Evolutionary conservation across 2,888 invertebrate species (phyloP), one percentile per base, ranked within the genome.

Genomic region (Lamproptera curius): DNA sequence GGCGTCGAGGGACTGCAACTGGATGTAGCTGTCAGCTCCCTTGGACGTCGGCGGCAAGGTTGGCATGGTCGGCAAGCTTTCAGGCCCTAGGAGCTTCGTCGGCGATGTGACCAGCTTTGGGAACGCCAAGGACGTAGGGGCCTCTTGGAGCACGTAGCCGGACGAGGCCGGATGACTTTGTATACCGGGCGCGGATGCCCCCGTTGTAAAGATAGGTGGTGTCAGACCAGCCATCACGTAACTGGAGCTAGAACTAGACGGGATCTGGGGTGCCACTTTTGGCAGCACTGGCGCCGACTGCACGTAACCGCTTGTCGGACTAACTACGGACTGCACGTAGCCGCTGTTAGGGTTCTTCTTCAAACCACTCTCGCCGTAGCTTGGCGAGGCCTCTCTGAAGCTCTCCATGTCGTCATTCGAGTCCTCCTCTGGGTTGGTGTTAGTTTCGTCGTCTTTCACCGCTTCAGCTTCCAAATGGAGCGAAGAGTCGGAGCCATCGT

Each of bases 51-150:
- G 73, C 55, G 82, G 82, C 83, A 85, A 79, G 74, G 64, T 72
- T 45, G 84, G 83, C 79, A 83, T 76, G 33, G 74, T 67, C 44
- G 86, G 85, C 77, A 85, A 79, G 76, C 80, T 85, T 56, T 86
- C 86, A 9, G 83, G 74, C 40, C 78, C 85, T 49, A 74, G 67
- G 11, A 66, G 55, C 62, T 80, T 83, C 2, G 74, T 71, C 6
- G 77, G 71, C 37, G 74, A 63, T n/a, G 74, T 68, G 39, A 73
- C 77, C 45, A 77, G 57, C 51, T 77, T 76, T 16, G 83, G 72
- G 55, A 83, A 76, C 51, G 73, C 76, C 63, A 76, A 63, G n/a
- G 77, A 71, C 57, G 70, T 76, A 17, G 70, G 61, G 44, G 83
- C 83, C 59, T 84, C 82, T 8, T 79, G 73, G 10, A 73, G 67